These are phyloP conservation scores for Caenorhabditis tropicalis DNA, from an alignment of 1,140 invertebrate genomes.

Conservation along the genomic window DNA sequence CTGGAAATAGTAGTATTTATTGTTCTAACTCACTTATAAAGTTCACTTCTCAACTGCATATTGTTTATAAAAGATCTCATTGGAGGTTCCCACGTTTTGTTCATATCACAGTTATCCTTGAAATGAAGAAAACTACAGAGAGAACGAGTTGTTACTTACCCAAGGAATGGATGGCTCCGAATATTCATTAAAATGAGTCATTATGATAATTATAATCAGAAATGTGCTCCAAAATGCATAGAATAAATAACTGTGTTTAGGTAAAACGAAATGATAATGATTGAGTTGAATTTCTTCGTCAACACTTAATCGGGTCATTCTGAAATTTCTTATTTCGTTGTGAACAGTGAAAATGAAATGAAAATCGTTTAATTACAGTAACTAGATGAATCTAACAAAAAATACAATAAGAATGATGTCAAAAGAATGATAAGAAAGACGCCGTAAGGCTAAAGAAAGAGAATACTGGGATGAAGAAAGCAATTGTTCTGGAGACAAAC, in stretches of 20 bases:
- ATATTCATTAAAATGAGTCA: neutral
- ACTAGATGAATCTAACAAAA: neutral
- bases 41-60: neutral
- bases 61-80: neutral
- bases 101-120: conserved; percentile 18
- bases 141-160: neutral
- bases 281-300: neutral
- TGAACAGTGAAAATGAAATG: neutral
- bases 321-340: neutral
- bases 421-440: neutral
- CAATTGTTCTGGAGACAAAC: neutral
- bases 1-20: too few relatives aligned
- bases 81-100: neutral
- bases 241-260: conserved; percentile 3
- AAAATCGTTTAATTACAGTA: neutral
- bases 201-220: neutral
- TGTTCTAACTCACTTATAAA: neutral
- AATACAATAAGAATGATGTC: neutral
- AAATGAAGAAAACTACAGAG: too few relatives aligned
- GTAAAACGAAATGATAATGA: conserved; percentile 17
- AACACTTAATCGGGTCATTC: neutral
- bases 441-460: neutral
- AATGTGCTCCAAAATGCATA: conserved; percentile 8
- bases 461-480: neutral
- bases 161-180: neutral